These are phyloP conservation scores for Moxostoma hubbsi DNA, from an alignment of 2,797 vertebrate species.

Conservation along the genomic window DNA sequence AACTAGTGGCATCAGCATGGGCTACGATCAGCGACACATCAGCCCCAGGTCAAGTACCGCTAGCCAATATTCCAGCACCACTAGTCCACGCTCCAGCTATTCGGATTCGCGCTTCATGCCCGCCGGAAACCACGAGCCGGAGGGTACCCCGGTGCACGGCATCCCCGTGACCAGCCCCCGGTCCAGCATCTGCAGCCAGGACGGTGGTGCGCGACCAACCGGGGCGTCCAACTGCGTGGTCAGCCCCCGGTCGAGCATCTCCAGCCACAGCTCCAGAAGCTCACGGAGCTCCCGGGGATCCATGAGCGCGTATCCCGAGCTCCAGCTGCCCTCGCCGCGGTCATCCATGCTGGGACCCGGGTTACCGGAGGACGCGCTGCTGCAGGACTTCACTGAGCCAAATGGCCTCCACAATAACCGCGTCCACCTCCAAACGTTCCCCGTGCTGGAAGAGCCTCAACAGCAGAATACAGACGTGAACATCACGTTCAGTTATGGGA, in stretches of 20 bases:
- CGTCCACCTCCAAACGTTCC: constrained; percentile 75
- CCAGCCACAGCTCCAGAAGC: constrained; percentile 91
- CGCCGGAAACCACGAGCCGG: constrained; percentile 76
- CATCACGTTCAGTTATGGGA: constrained; percentile 57
- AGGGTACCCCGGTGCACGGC: constrained; percentile 72
- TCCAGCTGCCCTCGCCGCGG: constrained; percentile 85
- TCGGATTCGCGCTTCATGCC: constrained; percentile 82
- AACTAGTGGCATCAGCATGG: constrained; percentile 97
- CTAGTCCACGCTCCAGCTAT: constrained; percentile 84
- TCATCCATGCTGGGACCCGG: constrained; percentile 81
- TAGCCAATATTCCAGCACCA: constrained; percentile 85
- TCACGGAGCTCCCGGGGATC: constrained; percentile 90
- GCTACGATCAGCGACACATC: constrained; percentile 92
- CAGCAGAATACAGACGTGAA: constrained; percentile 66
- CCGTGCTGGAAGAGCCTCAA: constrained; percentile 74
- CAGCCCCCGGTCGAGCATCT: constrained; percentile 93
- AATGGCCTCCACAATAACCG: constrained; percentile 72
- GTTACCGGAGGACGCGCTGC: constrained; percentile 79
- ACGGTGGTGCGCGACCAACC: constrained; percentile 72
- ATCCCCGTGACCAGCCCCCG: constrained; percentile 78
- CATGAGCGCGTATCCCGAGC: constrained; percentile 88
- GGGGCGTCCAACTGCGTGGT: constrained; percentile 73
- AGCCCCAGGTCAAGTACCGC: constrained; percentile 91
- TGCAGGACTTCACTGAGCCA: constrained; percentile 78
- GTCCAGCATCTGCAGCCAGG: constrained; percentile 84